Evolutionary conservation across 53 echinoderm and acorn worm genomes (phyloP).

Genomic region (Holothuria scabra): DNA sequence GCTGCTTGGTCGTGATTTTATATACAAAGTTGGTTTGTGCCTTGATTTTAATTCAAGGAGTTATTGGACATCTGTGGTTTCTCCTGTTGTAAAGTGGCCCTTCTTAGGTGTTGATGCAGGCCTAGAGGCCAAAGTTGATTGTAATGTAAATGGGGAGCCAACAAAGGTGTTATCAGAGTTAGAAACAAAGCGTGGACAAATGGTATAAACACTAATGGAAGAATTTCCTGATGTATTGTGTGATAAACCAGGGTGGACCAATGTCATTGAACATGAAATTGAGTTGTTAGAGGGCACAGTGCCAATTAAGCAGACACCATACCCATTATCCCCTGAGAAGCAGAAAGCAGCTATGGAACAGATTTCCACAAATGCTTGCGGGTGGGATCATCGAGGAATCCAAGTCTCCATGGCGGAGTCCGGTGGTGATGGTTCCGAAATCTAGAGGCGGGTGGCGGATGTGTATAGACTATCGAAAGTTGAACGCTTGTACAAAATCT

Average conservation of each 20-base stretch:
- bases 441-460: constrained; percentile 1
- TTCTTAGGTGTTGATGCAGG: constrained; percentile 19
- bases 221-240: constrained; percentile 21
- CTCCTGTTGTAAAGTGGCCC: constrained; percentile 21
- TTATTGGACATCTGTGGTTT: constrained; percentile 36
- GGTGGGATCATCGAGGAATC: constrained; percentile 47
- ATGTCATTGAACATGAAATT: constrained; percentile 33
- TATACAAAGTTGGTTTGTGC: constrained; percentile 15
- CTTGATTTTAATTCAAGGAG: constrained; percentile 10
- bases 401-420: constrained; percentile 41
- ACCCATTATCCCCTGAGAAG: background rate
- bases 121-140: background rate
- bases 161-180: background rate
- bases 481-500: constrained; percentile 60
- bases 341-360: constrained; percentile 24
- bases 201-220: constrained; percentile 12
- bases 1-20: constrained; percentile 6
- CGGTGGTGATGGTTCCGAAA: constrained; percentile 60
- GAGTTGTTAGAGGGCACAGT: constrained; percentile 14
- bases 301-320: constrained; percentile 20
- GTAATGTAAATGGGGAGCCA: constrained; percentile 2
- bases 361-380: constrained; percentile 33
- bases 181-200: background rate
- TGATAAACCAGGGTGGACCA: constrained; percentile 33
- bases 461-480: constrained; percentile 56